phyloP scores from a whole-genome alignment of 2,797 vertebrate genomes.

The Limnodromus scolopaceus region DNA sequence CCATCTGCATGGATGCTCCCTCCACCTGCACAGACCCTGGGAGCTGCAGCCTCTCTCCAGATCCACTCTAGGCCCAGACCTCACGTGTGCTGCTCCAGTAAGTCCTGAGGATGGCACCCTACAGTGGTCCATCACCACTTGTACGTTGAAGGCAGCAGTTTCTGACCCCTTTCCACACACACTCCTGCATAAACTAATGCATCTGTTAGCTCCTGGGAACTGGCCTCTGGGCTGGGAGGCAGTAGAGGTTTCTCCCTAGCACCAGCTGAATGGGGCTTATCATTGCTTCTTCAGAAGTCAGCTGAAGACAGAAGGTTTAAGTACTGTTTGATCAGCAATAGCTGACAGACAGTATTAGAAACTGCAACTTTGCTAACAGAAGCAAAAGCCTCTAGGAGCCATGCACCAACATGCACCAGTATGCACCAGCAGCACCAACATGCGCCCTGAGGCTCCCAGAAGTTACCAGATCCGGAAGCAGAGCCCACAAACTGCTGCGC shows the following conservation, averaged over 20 bases:
- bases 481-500: not conserved
- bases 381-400: not conserved
- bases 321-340: not conserved
- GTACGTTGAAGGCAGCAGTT: not conserved
- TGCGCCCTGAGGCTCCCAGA: not conserved
- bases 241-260: not conserved
- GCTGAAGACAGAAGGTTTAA: not conserved
- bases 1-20: accelerated
- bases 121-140: not conserved
- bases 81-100: not conserved
- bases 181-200: not conserved
- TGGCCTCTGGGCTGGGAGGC: not conserved
- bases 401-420: not conserved
- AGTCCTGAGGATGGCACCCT: not conserved
- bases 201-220: not conserved
- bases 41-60: not conserved
- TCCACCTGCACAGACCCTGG: not conserved
- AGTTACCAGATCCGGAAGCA: not conserved
- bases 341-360: not conserved
- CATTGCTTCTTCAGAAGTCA: not conserved
- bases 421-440: not conserved
- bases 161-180: not conserved
- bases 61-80: not conserved
- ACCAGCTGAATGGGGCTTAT: accelerated
- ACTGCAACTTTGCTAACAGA: not conserved